phyloP scores from a whole-genome alignment of 2,113 vertebrate genomes.

The Elachura formosa region DNA sequence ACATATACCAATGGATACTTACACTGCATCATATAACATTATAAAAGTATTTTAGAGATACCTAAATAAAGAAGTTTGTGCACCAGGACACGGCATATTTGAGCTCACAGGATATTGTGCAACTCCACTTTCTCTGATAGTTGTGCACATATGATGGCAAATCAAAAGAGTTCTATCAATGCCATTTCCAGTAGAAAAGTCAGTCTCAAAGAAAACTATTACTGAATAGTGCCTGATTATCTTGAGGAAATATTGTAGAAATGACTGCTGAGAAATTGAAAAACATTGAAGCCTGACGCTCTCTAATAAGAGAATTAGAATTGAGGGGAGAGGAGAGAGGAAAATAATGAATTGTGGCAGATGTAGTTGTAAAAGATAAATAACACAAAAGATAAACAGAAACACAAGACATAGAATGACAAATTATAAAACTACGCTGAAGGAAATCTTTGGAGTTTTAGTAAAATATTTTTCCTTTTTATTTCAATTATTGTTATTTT shows the following conservation, averaged over 20 bases:
- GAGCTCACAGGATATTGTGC: not conserved
- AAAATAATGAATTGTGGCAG: not conserved
- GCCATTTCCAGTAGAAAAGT: not conserved
- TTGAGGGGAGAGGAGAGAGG: not conserved
- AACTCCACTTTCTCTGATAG: not conserved
- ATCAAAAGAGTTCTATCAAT: not conserved
- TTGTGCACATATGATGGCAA: not conserved
- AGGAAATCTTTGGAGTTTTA: not conserved
- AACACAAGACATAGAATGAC: not conserved
- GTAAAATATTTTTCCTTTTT: not conserved
- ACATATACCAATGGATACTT: not conserved
- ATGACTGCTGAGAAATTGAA: not conserved
- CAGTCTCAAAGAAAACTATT: not conserved
- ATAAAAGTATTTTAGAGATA: not conserved
- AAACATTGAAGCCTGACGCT: not conserved
- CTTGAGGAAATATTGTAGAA: not conserved
- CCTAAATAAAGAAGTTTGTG: not conserved
- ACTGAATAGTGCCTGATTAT: not conserved
- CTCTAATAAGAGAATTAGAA: not conserved
- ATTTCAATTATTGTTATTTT: not conserved
- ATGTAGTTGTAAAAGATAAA: no score
- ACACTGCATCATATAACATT: not conserved
- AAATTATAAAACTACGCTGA: not conserved
- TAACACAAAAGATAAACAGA: not conserved
- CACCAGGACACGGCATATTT: not conserved